A percentile compares a stretch with the other conserved stretches of the same genome.
Conservation (phyloP, 2,113 vertebrate genomes). For the Odontophorus gujanensis region DNA sequence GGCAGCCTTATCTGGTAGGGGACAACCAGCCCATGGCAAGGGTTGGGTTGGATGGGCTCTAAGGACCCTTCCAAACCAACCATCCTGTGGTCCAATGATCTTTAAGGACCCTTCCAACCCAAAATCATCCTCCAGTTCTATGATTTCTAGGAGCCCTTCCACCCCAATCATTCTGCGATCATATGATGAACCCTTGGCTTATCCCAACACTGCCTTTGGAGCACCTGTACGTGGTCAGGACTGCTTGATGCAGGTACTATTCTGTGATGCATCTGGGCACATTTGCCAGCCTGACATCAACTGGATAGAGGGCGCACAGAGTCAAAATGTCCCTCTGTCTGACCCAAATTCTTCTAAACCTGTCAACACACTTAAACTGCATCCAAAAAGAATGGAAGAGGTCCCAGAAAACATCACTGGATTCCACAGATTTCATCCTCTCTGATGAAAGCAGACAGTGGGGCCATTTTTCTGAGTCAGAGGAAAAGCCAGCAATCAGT, state of each 20-base stretch:
- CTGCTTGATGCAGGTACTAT: background rate
- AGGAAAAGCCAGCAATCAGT: background rate
- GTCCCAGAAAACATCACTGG: background rate
- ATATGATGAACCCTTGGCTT: background rate
- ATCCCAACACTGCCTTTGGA: accelerated
- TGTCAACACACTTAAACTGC: background rate
- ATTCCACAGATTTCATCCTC: background rate
- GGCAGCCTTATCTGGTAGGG: background rate
- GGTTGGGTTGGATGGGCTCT: background rate
- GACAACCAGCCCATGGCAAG: background rate
- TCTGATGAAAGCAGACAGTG: background rate
- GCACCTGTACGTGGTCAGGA: accelerated
- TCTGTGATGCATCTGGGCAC: background rate
- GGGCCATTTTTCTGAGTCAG: background rate
- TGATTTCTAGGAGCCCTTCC: no score
- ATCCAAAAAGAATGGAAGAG: background rate
- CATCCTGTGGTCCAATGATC: no score
- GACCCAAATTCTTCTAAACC: accelerated
- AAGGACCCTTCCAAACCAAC: background rate
- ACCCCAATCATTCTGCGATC: background rate
- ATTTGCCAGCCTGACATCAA: background rate
- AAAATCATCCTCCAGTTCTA: no score
- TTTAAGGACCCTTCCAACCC: no score
- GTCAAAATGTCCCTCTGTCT: background rate
- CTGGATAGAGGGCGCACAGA: accelerated